Evolutionary conservation across 2,888 invertebrate species (phyloP), one percentile per base, ranked within the genome.

Genomic region (Pecten maximus): DNA sequence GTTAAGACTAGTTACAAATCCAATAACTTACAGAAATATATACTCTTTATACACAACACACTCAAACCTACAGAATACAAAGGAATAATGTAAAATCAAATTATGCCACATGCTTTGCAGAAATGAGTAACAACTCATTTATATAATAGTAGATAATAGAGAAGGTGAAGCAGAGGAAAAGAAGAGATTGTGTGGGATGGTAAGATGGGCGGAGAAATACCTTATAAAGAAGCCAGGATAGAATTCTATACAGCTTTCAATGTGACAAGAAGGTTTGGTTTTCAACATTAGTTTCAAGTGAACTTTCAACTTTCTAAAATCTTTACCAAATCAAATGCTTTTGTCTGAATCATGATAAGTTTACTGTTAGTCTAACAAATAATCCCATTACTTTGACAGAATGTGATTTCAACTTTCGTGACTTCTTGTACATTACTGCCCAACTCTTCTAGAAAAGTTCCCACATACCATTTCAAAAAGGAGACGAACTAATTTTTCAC

Each of bases 401-500:
- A 8, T 74, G 19, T 74, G 12, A 74, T 28, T 74, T 74, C 23
- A 35, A 74, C 28, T 28, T 4, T 74, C 35, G 35, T 35, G 35
- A 74, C 74, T 74, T 74, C 35, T 74, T 74, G 0, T 23, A 74
- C 28, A 28, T 35, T 28, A 35, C 74, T 74, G 35, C 35, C 74
- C 8, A 74, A 35, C 74, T 35, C 74, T 35, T 28, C 74, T 35
- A 35, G 10, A 74, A 35, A 74, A 23, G n/a, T 74, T 74, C 74
- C 89, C 54, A 94, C 96, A 96, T 96, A 98, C 98, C 99, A 99
- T 99, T 97, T 99, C 99, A 97, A 99, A 99, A 0, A 99, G 97
- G 90, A 99, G 97, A 92, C 99, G 98, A 93, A 99, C 99, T 95
- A 99, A 98, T 97, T 99, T 99, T 97, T 99, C 99, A 0, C 99